A percentile compares a stretch with the other conserved stretches of the same genome.
phyloP scores from a whole-genome alignment of 2,113 vertebrate species.

The Prietella phreatophila region DNA sequence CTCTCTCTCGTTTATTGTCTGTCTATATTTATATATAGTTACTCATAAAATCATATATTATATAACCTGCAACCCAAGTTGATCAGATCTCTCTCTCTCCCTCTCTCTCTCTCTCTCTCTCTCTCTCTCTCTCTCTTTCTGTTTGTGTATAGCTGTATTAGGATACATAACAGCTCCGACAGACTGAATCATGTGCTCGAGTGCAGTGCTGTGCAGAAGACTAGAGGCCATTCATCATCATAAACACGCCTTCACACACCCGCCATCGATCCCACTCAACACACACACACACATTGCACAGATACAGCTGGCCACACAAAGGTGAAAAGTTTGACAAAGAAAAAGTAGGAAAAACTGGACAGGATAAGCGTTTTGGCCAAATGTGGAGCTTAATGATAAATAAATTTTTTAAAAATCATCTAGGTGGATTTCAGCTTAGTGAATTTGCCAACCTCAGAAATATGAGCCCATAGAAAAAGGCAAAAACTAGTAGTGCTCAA shows the following conservation, averaged over 20 bases:
- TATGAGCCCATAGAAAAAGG: not conserved
- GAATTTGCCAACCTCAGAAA: not conserved
- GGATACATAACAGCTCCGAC: slow-evolving; percentile 84
- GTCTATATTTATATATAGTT: not conserved
- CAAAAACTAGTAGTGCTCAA: not conserved
- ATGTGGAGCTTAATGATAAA: not conserved
- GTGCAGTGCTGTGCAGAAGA: slow-evolving; percentile 83
- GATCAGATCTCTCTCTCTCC: not conserved
- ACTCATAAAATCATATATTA: too few relatives aligned
- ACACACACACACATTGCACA: slow-evolving; percentile 56
- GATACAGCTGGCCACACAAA: slow-evolving; percentile 53
- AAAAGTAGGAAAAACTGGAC: not conserved
- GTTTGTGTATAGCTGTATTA: slow-evolving; percentile 94
- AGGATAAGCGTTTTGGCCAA: not conserved
- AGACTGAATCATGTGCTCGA: slow-evolving; percentile 87
- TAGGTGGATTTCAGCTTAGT: not conserved
- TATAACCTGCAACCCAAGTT: too few relatives aligned
- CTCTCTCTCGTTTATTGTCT: slow-evolving; percentile 23
- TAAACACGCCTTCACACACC: slow-evolving; percentile 84
- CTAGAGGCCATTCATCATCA: slow-evolving; percentile 91
- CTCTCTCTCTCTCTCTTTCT: slow-evolving; percentile 33
- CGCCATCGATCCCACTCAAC: slow-evolving; percentile 91
- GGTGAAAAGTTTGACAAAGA: not conserved
- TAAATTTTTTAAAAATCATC: too few relatives aligned
- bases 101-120: not conserved